Evolutionary conservation across 2,797 vertebrate species (phyloP).

Genomic region (Novumbra hubbsi): DNA sequence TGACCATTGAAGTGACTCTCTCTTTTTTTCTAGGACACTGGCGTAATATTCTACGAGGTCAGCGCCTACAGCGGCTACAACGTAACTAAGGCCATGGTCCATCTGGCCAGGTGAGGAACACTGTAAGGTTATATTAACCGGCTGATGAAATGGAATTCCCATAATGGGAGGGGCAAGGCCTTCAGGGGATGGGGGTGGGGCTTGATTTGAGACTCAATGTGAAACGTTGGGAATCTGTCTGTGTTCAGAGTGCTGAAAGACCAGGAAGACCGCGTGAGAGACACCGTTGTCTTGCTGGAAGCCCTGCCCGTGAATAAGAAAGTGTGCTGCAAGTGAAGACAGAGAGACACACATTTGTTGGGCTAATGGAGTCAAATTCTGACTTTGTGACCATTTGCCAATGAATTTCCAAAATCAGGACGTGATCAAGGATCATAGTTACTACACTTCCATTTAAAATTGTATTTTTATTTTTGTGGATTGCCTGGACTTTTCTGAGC

Average conservation of each 20-base stretch:
- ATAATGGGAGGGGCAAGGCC: neutral
- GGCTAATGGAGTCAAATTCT: neutral
- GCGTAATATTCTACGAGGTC: conserved; percentile 88
- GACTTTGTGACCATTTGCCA: neutral
- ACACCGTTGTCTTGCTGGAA: conserved; percentile 74
- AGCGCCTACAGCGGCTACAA: conserved; percentile 85
- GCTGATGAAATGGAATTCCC: neutral
- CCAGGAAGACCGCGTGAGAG: conserved; percentile 81
- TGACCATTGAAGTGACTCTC: neutral
- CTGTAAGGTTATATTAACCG: neutral
- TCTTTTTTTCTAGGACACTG: conserved; percentile 73
- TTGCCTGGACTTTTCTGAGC: neutral
- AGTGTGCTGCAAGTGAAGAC: conserved; percentile 80
- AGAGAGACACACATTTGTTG: neutral
- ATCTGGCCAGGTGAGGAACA: conserved; percentile 82
- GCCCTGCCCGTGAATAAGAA: conserved; percentile 75
- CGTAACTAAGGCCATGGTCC: conserved; percentile 77
- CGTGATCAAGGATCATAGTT: conserved; percentile 22
- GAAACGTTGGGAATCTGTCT: conserved; percentile 1
- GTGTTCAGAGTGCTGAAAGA: conserved; percentile 75
- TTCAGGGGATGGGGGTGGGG: neutral
- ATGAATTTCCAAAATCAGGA: neutral
- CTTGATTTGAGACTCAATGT: neutral
- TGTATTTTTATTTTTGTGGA: conserved; percentile 14
- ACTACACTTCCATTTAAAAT: neutral